A percentile compares a stretch with the other conserved stretches of the same genome.
These are phyloP conservation scores for Echinarachnius parma DNA, from an alignment of 53 echinoderm and acorn worm genomes.

Conservation along the genomic window DNA sequence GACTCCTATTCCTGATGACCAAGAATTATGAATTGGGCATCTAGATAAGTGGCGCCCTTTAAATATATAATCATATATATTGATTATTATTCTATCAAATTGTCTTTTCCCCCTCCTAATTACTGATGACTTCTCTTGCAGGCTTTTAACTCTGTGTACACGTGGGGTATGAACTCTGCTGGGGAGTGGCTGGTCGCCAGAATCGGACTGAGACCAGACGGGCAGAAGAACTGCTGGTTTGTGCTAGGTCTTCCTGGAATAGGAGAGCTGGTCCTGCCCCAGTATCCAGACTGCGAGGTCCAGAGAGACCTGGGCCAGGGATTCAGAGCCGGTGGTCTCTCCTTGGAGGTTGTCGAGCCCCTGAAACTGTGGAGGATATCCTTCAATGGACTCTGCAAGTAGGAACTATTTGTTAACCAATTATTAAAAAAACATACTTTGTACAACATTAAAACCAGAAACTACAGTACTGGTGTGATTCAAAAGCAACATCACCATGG, in stretches of 20 bases:
- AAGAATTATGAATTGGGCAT: no score
- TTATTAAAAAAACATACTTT: no score
- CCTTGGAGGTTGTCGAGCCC: conserved; percentile 50
- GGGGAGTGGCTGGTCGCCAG: conserved; percentile 51
- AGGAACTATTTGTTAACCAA: neutral
- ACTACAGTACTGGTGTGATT: no score
- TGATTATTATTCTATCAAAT: no score
- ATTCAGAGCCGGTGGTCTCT: conserved; percentile 48
- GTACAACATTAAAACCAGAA: no score
- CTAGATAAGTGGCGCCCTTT: no score
- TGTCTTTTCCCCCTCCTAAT: no score
- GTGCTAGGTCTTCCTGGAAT: conserved; percentile 51
- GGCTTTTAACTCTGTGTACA: conserved; percentile 62
- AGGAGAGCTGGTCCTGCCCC: conserved; percentile 49
- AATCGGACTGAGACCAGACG: conserved; percentile 19
- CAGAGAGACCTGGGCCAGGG: neutral
- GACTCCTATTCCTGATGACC: no score
- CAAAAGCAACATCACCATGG: no score
- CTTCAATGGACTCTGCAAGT: conserved; percentile 70
- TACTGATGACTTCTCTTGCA: no score
- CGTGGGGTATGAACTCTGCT: conserved; percentile 34
- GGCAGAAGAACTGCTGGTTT: conserved; percentile 39
- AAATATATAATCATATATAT: no score
- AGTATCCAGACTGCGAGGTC: conserved; percentile 43
- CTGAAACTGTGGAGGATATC: conserved; percentile 57